Base-by-base conservation (phyloP, 2,113 vertebrate species). In the Hemiscyllium ocellatum region DNA sequence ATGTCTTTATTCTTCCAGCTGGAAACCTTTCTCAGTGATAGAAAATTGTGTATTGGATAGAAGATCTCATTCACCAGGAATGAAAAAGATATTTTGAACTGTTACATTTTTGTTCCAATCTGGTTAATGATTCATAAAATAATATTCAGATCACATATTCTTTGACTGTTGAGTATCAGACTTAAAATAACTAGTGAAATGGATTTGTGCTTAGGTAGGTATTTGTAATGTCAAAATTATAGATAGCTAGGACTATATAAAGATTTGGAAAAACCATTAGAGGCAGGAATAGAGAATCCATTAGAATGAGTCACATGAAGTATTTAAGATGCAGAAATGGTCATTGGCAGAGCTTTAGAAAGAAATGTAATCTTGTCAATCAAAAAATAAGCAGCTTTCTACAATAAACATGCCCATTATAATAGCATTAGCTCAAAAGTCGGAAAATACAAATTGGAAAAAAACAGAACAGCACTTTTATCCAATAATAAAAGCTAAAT, bases 201-300 rank as follows among this genome's bases (percentile, higher is more conserved):
- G 42, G 94, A 52, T 50, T 72, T 70, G 47, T 72, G 42, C 47
- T 95, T 29, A 33, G 47, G 33, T 47, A 52, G 37, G 42, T 69
- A 72, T 22, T 95, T 76, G 66, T 61, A 50, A 52, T 50, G 69
- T 15, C 68, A 95, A 47, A 95, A 95, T 94, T 94, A 69, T 70
- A 94, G n/a, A 50, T 94, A 47, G 91, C 20, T 12, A 29, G 93
- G 22, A 26, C 42, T 47, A 72, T 76, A 95, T 50, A 13, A 72
- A 72, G 69, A 52, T 72, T 72, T 95, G 94, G 94, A 52, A 95
- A 95, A 72, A 52, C 22, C 66, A 50, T 95, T 95, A 29, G 68
- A 50, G 69, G 24, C 68, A 95, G 22, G 69, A 50, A 95, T 50
- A 26, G 66, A 95, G 72, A 95, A 70, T 52, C 68, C 42, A 95